Evolutionary conservation across 1,140 invertebrate genomes (phyloP).

Genomic region (Tetragnatha versicolor): DNA sequence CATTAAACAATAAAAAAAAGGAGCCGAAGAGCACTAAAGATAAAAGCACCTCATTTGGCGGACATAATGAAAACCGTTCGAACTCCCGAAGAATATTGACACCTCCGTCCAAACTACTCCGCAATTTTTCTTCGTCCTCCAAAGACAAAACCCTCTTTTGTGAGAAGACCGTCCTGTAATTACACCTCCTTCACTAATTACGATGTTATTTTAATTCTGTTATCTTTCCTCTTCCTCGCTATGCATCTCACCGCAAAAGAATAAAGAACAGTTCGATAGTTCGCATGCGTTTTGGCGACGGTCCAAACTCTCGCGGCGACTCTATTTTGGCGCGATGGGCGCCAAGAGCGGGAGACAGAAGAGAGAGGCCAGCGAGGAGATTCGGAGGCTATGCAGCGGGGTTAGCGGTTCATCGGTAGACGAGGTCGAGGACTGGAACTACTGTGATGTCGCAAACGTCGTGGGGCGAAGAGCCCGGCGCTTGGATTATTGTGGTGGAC

Average conservation of each 20-base stretch:
- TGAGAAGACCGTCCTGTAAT: no score
- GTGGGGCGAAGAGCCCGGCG: neutral
- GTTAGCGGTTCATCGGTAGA: conserved; percentile 27
- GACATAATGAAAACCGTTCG: no score
- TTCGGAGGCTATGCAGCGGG: conserved; percentile 3
- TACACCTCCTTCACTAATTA: conserved; percentile 38
- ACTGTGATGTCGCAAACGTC: conserved; percentile 6
- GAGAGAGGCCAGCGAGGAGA: conserved; percentile 2
- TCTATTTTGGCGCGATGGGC: neutral
- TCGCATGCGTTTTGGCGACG: conserved; percentile 5
- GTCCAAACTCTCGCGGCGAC: conserved; percentile 31
- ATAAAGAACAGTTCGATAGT: neutral
- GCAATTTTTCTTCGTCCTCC: no score
- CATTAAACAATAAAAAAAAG: no score
- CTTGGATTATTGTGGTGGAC: conserved; percentile 32
- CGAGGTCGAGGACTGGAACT: neutral
- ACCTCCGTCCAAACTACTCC: no score
- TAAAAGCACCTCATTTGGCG: no score
- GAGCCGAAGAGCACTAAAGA: no score
- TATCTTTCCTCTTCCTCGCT: conserved; percentile 13
- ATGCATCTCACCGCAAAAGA: neutral
- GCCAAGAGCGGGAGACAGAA: no score
- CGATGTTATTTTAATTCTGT: conserved; percentile 35
- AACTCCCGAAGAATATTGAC: no score
- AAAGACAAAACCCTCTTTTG: no score